Percentiles rank a stretch among this genome's conserved stretches.
phyloP scores from a whole-genome alignment of 2,888 invertebrate genomes.

The Chesias legatella region DNA sequence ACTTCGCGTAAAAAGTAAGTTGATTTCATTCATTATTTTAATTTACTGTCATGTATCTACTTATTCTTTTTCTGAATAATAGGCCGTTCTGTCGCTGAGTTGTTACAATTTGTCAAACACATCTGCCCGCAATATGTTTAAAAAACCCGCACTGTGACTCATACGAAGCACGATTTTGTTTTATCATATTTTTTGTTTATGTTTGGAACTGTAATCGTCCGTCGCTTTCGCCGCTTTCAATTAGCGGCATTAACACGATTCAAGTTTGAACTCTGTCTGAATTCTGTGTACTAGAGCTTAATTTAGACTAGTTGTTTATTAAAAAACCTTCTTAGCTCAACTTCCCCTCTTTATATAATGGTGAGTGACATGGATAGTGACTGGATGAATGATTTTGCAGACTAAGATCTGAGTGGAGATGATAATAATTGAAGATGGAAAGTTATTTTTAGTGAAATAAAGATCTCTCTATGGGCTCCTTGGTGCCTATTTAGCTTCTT shows the following conservation, averaged over 20 bases:
- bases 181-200: constrained; percentile 40
- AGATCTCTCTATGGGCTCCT: too few species aligned
- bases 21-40: constrained; percentile 11
- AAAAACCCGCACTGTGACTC: constrained; percentile 15
- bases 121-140: constrained; percentile 15
- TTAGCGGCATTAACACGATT: constrained; percentile 37
- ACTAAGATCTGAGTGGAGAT: too few species aligned
- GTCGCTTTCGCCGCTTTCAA: constrained; percentile 30
- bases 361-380: too few species aligned
- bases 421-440: too few species aligned
- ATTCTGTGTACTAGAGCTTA: not conserved
- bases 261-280: not conserved
- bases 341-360: too few species aligned
- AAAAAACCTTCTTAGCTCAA: not conserved
- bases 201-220: constrained; percentile 31
- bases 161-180: constrained; percentile 22
- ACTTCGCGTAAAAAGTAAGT: constrained; percentile 30
- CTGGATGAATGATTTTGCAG: too few species aligned
- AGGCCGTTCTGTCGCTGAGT: too few species aligned
- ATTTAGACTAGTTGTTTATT: not conserved
- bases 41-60: too few species aligned
- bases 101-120: not conserved
- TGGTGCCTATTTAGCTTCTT: too few species aligned
- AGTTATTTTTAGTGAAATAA: too few species aligned
- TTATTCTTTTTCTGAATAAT: too few species aligned